Conservation (phyloP, 2,888 invertebrate genomes). For the Rhimphoctona megacephalus region DNA sequence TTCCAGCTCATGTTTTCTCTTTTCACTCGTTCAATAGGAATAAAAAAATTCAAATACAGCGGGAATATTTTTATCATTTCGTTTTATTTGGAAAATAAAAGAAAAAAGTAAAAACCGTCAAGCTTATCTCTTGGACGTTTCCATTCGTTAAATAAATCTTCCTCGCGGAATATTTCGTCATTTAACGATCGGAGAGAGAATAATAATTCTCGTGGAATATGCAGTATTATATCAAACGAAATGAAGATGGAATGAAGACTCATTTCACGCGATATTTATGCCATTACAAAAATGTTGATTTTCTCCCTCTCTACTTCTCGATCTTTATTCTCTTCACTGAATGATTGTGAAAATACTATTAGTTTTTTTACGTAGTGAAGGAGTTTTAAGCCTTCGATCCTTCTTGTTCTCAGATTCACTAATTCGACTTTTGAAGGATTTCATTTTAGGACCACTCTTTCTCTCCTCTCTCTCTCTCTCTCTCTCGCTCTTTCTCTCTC, state of each 20-base stretch:
- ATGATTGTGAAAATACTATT: slow-evolving; percentile 31
- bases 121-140: slow-evolving; percentile 30
- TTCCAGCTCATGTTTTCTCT: background rate
- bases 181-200: background rate
- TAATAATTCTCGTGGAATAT: slow-evolving; percentile 8
- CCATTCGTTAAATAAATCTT: slow-evolving; percentile 60
- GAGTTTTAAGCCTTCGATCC: slow-evolving; percentile 17
- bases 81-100: background rate
- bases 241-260: slow-evolving; percentile 21
- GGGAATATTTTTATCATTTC: background rate
- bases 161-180: slow-evolving; percentile 51
- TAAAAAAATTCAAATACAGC: background rate
- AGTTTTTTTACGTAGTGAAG: background rate
- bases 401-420: slow-evolving; percentile 36
- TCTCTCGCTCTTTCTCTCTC: slow-evolving; percentile 1
- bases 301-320: background rate
- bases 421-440: slow-evolving; percentile 56
- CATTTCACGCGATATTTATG: slow-evolving; percentile 22
- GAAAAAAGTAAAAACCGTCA: background rate
- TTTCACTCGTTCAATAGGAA: background rate
- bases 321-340: background rate
- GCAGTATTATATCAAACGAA: background rate
- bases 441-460: slow-evolving; percentile 32
- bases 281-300: slow-evolving; percentile 31
- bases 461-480: background rate